Evolutionary conservation across 2,888 invertebrate species (phyloP), one percentile per base, ranked within the genome.

Genomic region (Heliconius hortense): DNA sequence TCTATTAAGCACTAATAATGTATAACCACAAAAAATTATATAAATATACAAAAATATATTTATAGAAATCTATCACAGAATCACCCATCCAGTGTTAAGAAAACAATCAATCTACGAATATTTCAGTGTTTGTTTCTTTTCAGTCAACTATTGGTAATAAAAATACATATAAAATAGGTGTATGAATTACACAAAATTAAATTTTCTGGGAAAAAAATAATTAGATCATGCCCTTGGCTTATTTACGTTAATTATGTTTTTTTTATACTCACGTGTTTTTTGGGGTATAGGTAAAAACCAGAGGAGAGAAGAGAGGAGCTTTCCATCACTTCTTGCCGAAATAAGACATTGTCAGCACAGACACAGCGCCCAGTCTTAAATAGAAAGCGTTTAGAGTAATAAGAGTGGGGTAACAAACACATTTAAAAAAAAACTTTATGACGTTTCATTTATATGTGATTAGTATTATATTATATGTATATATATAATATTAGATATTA

Each of bases 91-190:
- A 39, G 80, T 82, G 81, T 81, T 84, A 84, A 79, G 80, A 86
- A 84, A 85, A 86, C 85, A 85, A 86, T 84, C 80, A 83, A 79
- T 81, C 76, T 73, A 75, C 48, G 66, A 63, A 77, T 71, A 74
- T 74, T 73, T 60, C 73, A 69, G 15, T 69, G 64, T 75, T 75
- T 73, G 64, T 76, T 73, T 70, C 66, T 73, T 69, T 73, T 62
- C 31, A 28, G 67, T 67, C 67, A 53, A 76, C 56, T 69, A 75
- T 75, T 35, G 56, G 24, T 59, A 70, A 59, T 75, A 63, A 74
- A 74, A 74, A 64, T 74, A 62, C 60, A 21, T 74, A 26, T 70
- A 39, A 21, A 66, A 66, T 43, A 43, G 24, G 13, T 39, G 35
- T 74, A 69, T 69, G 62, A 35, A 60, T 68, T 48, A 31, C 11